These are phyloP conservation scores for Alca torda DNA, from an alignment of 2,797 vertebrate species.

Conservation along the genomic window DNA sequence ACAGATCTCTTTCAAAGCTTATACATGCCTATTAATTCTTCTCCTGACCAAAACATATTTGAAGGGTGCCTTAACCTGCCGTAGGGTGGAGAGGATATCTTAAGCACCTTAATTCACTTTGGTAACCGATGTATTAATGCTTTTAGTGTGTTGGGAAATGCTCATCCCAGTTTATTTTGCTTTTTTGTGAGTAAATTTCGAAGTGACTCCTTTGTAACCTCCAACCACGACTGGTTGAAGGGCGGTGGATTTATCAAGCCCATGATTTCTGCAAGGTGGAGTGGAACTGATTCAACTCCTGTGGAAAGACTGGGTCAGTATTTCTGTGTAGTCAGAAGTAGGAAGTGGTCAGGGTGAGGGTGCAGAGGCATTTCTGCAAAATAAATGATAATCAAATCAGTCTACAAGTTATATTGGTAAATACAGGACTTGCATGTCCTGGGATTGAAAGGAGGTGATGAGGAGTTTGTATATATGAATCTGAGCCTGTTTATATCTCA, in stretches of 20 bases:
- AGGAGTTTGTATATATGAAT: neutral
- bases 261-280: neutral
- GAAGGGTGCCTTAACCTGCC: neutral
- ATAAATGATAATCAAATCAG: neutral
- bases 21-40: neutral
- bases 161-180: neutral
- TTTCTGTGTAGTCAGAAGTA: neutral
- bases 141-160: neutral
- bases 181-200: neutral
- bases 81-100: neutral
- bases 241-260: neutral
- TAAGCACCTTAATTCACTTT: neutral
- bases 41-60: neutral
- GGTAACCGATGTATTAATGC: neutral
- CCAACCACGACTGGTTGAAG: neutral
- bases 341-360: neutral
- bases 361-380: neutral
- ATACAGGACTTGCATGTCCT: neutral
- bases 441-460: neutral
- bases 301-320: neutral
- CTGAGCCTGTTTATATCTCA: neutral
- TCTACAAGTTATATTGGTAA: neutral
- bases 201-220: neutral
- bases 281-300: neutral
- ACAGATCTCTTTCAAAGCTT: slow-evolving; percentile 6